Evolutionary conservation across 2,113 vertebrate genomes (phyloP), one percentile per base, ranked within the genome.

Genomic region (Paradisaea rubra): DNA sequence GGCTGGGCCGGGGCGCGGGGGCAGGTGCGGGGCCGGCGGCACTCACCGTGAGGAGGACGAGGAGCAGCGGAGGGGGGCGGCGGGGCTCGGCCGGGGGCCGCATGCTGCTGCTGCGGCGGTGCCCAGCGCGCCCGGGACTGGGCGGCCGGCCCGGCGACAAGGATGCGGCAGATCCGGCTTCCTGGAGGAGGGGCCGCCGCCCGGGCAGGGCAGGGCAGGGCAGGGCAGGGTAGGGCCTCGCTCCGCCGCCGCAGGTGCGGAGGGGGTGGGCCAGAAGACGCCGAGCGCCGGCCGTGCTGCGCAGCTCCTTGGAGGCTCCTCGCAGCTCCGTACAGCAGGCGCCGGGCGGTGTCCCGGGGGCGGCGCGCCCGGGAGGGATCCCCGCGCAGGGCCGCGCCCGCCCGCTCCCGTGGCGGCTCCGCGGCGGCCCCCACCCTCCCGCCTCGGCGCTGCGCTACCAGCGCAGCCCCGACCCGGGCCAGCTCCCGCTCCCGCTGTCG

Each of bases 121-220:
- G 85, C 8, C 72, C 91, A 81, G 53, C 47, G 52, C 73, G 45
- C 54, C 80, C 41, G 69, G 79, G 31, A 74, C 30, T 9, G 12
- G 6, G 53, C 93, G 69, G 50, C 69, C 56, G 60, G 35, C 49
- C 41, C 31, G 50, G 78, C 64, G 60, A 73, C 79, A 35, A 49
- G 84, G 91, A 78, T 68, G 71, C 79, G 49, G 77, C 77, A 68
- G 60, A 89, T 93, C 85, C 94, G 88, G 94, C 88, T 95, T 95
- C 94, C 91, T 89, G 91, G 88, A 83, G 93, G 69, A 77, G 91
- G 91, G 64, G 91, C 90, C 28, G 20, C 66, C n/a, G 22, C 33
- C 27, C 27, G 39, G 56, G 50, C 44, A n/a, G 35, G 81, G 70
- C 54, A 31, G 44, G 44, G 44, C 44, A 19, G 44, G 19, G 44